Base-by-base conservation (phyloP, 2,888 invertebrate genomes). In the Drosophila suboccidentalis region DNA sequence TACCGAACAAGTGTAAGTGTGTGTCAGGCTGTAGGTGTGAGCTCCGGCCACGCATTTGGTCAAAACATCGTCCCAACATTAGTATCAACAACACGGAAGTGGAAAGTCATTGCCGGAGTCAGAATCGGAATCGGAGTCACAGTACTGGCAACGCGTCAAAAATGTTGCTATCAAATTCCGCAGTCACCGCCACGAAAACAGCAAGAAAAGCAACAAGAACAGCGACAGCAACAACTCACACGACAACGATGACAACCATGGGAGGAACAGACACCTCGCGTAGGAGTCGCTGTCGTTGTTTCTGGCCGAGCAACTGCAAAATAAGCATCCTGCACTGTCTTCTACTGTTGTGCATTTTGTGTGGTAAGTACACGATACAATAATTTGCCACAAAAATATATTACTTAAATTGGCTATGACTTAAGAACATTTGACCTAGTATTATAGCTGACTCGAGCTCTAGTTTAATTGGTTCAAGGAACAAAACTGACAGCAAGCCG, bases 1-100 rank as follows among this genome's bases (percentile, higher is more conserved):
- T 54, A 39, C 34, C 72, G n/a, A 55, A 49, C 41, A 60, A 13
- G 36, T 13, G 36, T 44, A 60, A 13, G 36, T 36, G 36, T 44
- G 57, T 65, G 50, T 61, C 64, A 41, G 64, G 54, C 46, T 72
- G 77, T 53, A 68, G 72, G 66, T 79, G 80, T 60, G 71, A 71
- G 53, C 43, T 59, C 43, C 26, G 71, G 60, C 78, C 49, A 39
- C 65, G 67, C 67, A 64, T 64, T 62, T 71, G 77, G 77, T 75
- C 77, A 68, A 68, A 70, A 49, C 77, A 73, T 67, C 60, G 57
- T 69, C 58, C 69, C 55, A 73, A 57, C 66, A 63, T 77, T 68
- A 69, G 63, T 32, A 59, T 59, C 72, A 69, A 71, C 72, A 80
- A 87, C 78, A 67, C 89, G 88, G 87, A 89, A 89, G 78, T 88